Evolutionary conservation across 2,888 invertebrate genomes (phyloP), one percentile per base, ranked within the genome.

Genomic region (Tinea trinotella): DNA sequence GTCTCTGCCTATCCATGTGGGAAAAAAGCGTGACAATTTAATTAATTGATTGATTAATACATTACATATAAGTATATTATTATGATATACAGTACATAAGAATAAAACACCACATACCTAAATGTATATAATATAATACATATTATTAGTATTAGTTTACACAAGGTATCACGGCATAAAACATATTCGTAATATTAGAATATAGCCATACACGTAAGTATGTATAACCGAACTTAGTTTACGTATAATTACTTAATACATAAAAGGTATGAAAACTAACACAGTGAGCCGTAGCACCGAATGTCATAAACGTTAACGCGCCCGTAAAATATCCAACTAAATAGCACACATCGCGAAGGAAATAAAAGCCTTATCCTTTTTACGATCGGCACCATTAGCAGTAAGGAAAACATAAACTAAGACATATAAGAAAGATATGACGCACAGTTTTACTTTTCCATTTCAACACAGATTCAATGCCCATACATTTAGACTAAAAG

Each of bases 301-400:
- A 60, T 59, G 60, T 61, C 59, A 66, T 63, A 61, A 64, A 61
- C 61, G 62, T 64, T 62, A 63, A 62, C 60, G 58, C 56, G 59
- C 55, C 59, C 60, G 58, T 66, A 62, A 65, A 68, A 64, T 65
- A 64, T 65, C 63, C 60, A 57, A 58, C 57, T 67, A 67, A 73
- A 71, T 67, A 68, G 66, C 65, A 66, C 67, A 68, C 72, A 74
- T 74, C 72, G 72, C 72, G 71, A 66, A 64, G 67, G 66, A 71
- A 74, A 72, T 71, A 72, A 74, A 73, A 72, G 68, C 70, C 71
- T 70, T 70, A 74, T 74, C 65, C 68, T 66, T 69, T 74, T 75
- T 72, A 73, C 74, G 72, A 74, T 72, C 70, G 64, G 62, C 63
- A 61, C 72, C 71, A 71, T 74, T 74, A 72, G 69, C 67, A 64